Evolutionary conservation across 2,113 vertebrate genomes (phyloP).

Genomic region (Sinocyclocheilus anophthalmus): DNA sequence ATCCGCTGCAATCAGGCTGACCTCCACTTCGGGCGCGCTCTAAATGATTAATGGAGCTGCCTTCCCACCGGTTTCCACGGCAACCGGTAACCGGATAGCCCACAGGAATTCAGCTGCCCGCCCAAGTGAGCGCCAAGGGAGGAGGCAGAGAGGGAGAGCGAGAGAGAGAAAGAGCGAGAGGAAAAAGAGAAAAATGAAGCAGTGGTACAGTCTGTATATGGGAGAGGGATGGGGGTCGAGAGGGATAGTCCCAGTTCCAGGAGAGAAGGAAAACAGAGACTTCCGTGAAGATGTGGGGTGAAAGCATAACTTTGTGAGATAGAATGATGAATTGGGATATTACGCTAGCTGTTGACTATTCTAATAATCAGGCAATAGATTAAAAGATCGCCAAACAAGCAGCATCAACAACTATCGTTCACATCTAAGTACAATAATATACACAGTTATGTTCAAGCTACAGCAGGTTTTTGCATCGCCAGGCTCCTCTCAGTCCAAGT

Average conservation of each 20-base stretch:
- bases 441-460: not conserved
- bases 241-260: slow-evolving; percentile 27
- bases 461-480: not conserved
- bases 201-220: slow-evolving; percentile 38
- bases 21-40: slow-evolving; percentile 95
- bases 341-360: not conserved
- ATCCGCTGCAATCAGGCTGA: slow-evolving; percentile 99
- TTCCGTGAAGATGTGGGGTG: not conserved
- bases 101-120: slow-evolving; percentile 94
- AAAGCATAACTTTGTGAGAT: slow-evolving; percentile 19
- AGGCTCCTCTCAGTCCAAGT: not conserved
- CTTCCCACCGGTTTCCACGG: slow-evolving; percentile 97
- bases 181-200: slow-evolving; percentile 22
- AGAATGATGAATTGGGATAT: slow-evolving; percentile 8
- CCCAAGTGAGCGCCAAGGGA: slow-evolving; percentile 73
- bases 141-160: slow-evolving; percentile 58
- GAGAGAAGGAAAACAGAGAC: slow-evolving; percentile 7
- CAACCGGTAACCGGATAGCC: slow-evolving; percentile 95
- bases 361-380: not conserved
- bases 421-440: not conserved
- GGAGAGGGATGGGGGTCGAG: slow-evolving; percentile 20
- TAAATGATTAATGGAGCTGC: slow-evolving; percentile 99
- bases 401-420: not conserved
- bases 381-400: not conserved
- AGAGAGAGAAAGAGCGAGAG: slow-evolving; percentile 36